A percentile compares a stretch with the other conserved stretches of the same genome.
Evolutionary conservation across 23 tunicate species (phyloP).

Genomic region (Ciona savignyi): DNA sequence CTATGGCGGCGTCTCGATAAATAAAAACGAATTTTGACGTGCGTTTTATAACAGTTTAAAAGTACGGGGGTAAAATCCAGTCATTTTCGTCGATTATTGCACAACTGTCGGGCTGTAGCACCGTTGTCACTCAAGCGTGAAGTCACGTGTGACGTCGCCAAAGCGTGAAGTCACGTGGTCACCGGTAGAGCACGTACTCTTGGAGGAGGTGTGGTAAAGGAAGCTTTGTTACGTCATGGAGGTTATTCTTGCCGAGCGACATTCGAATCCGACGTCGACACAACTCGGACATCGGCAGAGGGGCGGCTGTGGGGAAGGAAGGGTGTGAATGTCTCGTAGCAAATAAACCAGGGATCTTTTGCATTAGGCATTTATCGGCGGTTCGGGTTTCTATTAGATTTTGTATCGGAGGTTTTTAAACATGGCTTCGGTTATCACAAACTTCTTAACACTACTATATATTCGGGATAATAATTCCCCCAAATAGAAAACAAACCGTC

Average conservation of each 20-base stretch:
- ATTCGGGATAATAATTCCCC: too few relatives aligned
- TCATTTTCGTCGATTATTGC: not conserved
- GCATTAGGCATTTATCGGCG: too few relatives aligned
- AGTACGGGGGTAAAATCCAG: not conserved
- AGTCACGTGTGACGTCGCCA: not conserved
- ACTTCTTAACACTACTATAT: too few relatives aligned
- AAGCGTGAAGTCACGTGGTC: conserved; percentile 10
- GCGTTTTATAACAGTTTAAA: too few relatives aligned
- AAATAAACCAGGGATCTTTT: too few relatives aligned
- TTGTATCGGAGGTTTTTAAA: too few relatives aligned
- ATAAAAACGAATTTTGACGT: too few relatives aligned
- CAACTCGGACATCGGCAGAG: conserved; percentile 71
- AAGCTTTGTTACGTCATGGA: conserved; percentile 28
- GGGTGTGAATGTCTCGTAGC: too few relatives aligned
- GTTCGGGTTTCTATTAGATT: too few relatives aligned
- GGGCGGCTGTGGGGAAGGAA: conserved; percentile 49
- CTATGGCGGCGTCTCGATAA: too few relatives aligned
- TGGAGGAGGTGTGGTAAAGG: conserved; percentile 66
- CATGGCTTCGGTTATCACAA: too few relatives aligned
- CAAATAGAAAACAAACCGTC: too few relatives aligned
- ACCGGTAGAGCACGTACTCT: conserved; percentile 70
- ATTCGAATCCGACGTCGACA: conserved; percentile 67
- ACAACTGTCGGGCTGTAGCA: not conserved
- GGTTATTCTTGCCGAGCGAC: conserved; percentile 41
- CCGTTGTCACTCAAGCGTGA: not conserved